Conservation (phyloP, 1,140 invertebrate species). For the Scaptomyza graminum region DNA sequence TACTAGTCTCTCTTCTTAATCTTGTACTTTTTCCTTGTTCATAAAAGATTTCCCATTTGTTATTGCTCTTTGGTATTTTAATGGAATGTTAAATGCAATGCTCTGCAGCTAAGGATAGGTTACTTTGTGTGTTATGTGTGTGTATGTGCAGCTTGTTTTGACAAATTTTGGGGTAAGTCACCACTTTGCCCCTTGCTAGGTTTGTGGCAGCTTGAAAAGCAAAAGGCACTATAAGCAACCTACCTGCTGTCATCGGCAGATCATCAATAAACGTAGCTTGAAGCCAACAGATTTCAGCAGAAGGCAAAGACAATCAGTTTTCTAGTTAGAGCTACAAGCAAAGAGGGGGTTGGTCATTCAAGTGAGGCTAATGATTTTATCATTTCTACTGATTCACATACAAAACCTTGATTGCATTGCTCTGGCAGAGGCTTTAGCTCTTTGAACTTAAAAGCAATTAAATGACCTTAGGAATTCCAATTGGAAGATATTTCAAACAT, state of each 20-base stretch:
- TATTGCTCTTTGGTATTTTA: conserved; percentile 52
- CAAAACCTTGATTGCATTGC: not conserved
- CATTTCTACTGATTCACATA: conserved; percentile 21
- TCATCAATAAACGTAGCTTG: conserved; percentile 46
- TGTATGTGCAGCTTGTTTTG: conserved; percentile 5
- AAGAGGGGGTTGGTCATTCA: not conserved
- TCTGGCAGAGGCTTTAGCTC: not conserved
- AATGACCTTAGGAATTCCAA: no score
- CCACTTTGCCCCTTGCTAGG: not conserved
- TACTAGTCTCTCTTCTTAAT: not conserved
- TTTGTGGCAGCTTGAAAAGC: not conserved
- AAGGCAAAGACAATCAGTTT: conserved; percentile 30
- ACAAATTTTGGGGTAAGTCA: conserved; percentile 15
- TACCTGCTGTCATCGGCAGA: conserved; percentile 40
- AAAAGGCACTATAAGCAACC: not conserved
- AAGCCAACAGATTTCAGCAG: conserved; percentile 18
- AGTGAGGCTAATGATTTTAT: conserved; percentile 18
- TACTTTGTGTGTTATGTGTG: not conserved
- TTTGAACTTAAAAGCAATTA: not conserved
- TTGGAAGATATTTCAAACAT: no score
- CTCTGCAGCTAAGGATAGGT: conserved; percentile 9
- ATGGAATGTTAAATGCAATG: conserved; percentile 61
- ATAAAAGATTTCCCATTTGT: conserved; percentile 27
- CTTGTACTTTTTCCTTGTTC: not conserved
- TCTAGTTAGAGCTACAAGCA: not conserved